Base-by-base conservation (phyloP, 2,113 vertebrate species). In the Elephantulus edwardii region DNA sequence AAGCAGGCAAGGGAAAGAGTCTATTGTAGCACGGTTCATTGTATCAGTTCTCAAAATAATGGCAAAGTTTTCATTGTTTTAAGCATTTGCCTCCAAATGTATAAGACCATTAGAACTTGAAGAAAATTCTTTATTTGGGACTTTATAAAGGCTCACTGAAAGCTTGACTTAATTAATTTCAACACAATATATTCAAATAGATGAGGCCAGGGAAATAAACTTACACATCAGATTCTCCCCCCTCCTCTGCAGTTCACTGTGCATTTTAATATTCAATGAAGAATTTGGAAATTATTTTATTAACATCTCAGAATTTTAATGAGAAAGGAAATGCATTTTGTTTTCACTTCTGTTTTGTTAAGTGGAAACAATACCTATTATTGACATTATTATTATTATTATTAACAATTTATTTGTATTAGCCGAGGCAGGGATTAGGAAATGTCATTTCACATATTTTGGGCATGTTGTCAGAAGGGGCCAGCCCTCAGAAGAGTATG, bases 121-220 rank as follows among this genome's bases (percentile, higher is more conserved):
- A 26, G 44, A 48, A 88, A 92, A 86, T 66, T 14, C 58, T 95
- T 95, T 91, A 81, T 93, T 76, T 94, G 58, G 38, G 78, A 62
- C 68, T 84, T 86, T 30, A 19, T 33, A 48, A 83, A 94, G 92
- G 46, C 10, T 83, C 76, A 95, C 30, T 66, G 83, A 95, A 95
- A 84, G 35, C 40, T 87, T 88, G 12, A 2, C 50, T 88, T 33
- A 5, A 93, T 92, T 95, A 86, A 95, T 91, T 88, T 79, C 46
- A 22, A 66, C 64, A 20, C 13, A 60, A 54, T 60, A 86, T 64
- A 92, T 70, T 92, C 70, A 86, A 88, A 68, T 24, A 85, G 52
- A 93, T 86, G 46, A 94, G 42, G 30, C 26, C 54, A 66, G 14
- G 52, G 70, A 93, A 40, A 2, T 35, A 71, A 93, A 68, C 33